These are phyloP conservation scores for Phrynosoma platyrhinos DNA, from an alignment of 2,113 vertebrate species.

Conservation along the genomic window DNA sequence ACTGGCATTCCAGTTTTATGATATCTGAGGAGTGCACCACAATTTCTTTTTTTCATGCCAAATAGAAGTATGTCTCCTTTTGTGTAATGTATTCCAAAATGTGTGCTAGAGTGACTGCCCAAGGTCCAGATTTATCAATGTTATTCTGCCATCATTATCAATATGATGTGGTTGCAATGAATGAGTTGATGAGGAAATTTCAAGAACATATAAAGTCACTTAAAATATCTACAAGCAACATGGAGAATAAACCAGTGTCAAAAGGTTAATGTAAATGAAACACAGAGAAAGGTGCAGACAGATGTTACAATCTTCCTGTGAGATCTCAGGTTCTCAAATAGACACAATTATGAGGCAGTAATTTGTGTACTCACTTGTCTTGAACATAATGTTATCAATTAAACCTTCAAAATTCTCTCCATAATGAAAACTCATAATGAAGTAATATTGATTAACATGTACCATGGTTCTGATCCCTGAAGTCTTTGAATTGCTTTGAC, in stretches of 20 bases:
- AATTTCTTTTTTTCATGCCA: not conserved
- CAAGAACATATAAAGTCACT: conserved; percentile 65
- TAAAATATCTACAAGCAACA: conserved; percentile 58
- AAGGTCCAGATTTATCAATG: not conserved
- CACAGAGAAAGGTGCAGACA: conserved; percentile 71
- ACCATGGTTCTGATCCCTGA: conserved; percentile 42
- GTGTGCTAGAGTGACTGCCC: not conserved
- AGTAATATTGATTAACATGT: conserved; percentile 25
- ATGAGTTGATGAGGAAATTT: conserved; percentile 43
- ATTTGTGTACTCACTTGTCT: conserved; percentile 67
- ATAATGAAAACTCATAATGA: conserved; percentile 59
- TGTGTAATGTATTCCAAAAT: not conserved
- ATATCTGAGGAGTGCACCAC: no score
- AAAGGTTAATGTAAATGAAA: conserved; percentile 68
- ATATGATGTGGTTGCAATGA: not conserved
- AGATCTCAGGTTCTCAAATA: conserved; percentile 69
- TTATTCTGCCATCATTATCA: not conserved
- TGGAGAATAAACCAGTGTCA: conserved; percentile 64
- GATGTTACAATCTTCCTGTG: conserved; percentile 72
- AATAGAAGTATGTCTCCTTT: not conserved
- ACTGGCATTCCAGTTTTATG: no score
- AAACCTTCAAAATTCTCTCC: conserved; percentile 44
- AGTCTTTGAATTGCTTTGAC: conserved; percentile 18
- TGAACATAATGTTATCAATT: conserved; percentile 68
- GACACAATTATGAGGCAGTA: conserved; percentile 66